phyloP scores from a whole-genome alignment of 2,113 vertebrate genomes.

The Bostrychus sinensis region DNA sequence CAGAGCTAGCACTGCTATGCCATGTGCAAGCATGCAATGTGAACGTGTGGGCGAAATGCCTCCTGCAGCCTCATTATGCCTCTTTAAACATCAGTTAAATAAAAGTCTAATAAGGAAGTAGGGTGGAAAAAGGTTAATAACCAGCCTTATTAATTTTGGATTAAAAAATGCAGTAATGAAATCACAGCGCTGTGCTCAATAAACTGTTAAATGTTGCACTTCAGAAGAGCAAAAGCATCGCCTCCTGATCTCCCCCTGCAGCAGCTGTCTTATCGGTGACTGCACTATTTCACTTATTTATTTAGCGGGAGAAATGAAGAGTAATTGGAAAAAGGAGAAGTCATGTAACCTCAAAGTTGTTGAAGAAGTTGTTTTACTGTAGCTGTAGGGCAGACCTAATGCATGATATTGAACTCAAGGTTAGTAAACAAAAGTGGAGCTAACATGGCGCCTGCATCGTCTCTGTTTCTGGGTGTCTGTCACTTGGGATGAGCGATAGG shows the following conservation, averaged over 20 bases:
- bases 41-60: conserved; percentile 33
- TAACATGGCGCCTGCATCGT: neutral
- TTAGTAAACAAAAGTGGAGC: neutral
- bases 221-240: conserved; percentile 37
- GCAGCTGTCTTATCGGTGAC: conserved; percentile 31
- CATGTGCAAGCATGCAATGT: neutral
- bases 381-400: conserved; percentile 1
- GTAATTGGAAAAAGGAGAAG: conserved; percentile 27
- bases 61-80: conserved; percentile 47
- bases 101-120: conserved; percentile 50
- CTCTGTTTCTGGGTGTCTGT: conserved; percentile 6
- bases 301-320: conserved; percentile 26
- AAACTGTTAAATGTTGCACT: conserved; percentile 58
- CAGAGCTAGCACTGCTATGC: neutral
- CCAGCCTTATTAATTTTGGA: conserved; percentile 68
- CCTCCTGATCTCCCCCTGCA: conserved; percentile 43
- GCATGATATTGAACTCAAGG: neutral
- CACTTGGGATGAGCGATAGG: conserved; percentile 26
- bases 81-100: conserved; percentile 58
- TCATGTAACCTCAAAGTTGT: conserved; percentile 23
- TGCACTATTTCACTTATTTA: conserved; percentile 38
- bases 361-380: neutral
- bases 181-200: conserved; percentile 57
- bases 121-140: conserved; percentile 72
- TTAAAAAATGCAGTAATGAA: conserved; percentile 68